Conservation (phyloP, 2,797 vertebrate genomes). For the Fratercula arctica region DNA sequence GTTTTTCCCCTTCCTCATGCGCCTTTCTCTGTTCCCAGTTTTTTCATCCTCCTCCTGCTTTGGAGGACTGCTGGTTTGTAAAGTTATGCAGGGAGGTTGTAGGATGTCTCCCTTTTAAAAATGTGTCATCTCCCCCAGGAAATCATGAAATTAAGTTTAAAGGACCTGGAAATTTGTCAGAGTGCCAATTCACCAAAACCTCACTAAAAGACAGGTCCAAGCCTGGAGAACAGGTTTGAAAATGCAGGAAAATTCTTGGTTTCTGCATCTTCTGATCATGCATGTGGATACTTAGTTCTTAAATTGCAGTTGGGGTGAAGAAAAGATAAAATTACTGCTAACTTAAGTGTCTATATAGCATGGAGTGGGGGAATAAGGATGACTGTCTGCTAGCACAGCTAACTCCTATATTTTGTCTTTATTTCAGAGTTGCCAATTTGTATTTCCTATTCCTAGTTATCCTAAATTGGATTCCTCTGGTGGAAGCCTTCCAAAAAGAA, state of each 20-base stretch:
- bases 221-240: not conserved
- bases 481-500: constrained; percentile 97
- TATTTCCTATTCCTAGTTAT: constrained; percentile 95
- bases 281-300: not conserved
- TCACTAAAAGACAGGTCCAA: not conserved
- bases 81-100: not conserved
- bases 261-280: not conserved
- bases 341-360: not conserved
- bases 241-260: not conserved
- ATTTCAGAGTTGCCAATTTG: constrained; percentile 89
- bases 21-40: not conserved
- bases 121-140: not conserved
- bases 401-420: not conserved
- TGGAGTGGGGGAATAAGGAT: not conserved
- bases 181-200: not conserved
- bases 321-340: not conserved
- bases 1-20: not conserved
- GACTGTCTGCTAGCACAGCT: not conserved
- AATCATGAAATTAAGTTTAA: not conserved
- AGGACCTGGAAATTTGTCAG: not conserved
- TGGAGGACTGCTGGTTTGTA: not conserved
- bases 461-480: constrained; percentile 94
- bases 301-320: not conserved
- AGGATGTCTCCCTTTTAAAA: not conserved
- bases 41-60: not conserved